Conservation (phyloP, 2,888 invertebrate genomes). For the Drosophila recens region DNA sequence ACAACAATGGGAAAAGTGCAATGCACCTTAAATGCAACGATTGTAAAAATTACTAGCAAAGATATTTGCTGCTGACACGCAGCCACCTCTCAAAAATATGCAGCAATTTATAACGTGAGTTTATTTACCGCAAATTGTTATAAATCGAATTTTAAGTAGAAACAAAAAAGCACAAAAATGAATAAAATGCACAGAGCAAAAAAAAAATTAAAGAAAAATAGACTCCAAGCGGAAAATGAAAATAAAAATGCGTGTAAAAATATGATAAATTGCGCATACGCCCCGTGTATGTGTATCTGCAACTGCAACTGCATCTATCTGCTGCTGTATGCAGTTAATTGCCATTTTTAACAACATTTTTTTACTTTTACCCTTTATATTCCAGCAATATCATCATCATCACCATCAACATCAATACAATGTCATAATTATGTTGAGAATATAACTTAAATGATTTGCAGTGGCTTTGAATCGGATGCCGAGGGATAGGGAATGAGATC, state of each 20-base stretch:
- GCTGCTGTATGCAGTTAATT: slow-evolving; percentile 64
- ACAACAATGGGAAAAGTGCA: slow-evolving; percentile 46
- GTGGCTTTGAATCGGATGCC: slow-evolving; percentile 11
- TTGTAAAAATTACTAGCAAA: slow-evolving; percentile 55
- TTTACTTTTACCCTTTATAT: slow-evolving; percentile 18
- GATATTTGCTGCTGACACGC: slow-evolving; percentile 60
- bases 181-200: slow-evolving; percentile 1
- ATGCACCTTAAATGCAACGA: slow-evolving; percentile 59
- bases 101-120: slow-evolving; percentile 71
- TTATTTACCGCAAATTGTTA: slow-evolving; percentile 81
- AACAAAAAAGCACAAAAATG: slow-evolving; percentile 13
- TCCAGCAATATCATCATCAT: slow-evolving; percentile 34
- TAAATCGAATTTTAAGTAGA: slow-evolving; percentile 78
- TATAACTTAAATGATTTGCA: slow-evolving; percentile 52
- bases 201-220: slow-evolving; percentile 5
- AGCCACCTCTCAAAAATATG: slow-evolving; percentile 50
- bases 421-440: slow-evolving; percentile 47
- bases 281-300: slow-evolving; percentile 23
- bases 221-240: slow-evolving; percentile 52
- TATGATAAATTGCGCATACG: slow-evolving; percentile 78
- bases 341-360: slow-evolving; percentile 66
- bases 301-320: slow-evolving; percentile 9
- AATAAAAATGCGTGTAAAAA: slow-evolving; percentile 70
- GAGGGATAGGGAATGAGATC: slow-evolving; percentile 17
- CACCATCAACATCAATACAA: slow-evolving; percentile 33